Evolutionary conservation across 2,113 vertebrate species (phyloP), one percentile per base, ranked within the genome.

Genomic region (Bambusicola thoracicus): DNA sequence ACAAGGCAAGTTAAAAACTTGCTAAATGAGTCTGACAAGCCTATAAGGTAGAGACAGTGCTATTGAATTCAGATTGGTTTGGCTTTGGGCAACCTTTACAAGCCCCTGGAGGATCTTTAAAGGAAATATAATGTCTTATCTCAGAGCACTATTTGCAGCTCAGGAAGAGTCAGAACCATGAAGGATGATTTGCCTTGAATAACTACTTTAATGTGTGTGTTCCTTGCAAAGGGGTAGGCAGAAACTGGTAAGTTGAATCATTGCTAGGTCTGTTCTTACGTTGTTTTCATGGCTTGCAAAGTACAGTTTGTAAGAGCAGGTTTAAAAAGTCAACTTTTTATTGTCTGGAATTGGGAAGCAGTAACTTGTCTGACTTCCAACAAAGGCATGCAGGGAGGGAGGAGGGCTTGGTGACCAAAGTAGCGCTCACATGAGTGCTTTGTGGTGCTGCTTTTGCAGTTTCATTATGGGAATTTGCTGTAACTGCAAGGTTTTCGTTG

Each of bases 401-500:
- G 89, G 66, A 79, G 11, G 19, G 3, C 1, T 38, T n/a, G 46
- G 66, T 1, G 0, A 69, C 20, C 41, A 58, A 24, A 79, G 40
- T 1, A 32, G 27, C 27, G 11, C 62, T 68, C 32, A 36, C 44
- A 36, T 11, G 17, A 36, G 56, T 56, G 41, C 12, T 16, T 32
- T 69, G n/a, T 48, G 76, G 30, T 77, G 34, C 84, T 68, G 22
- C 61, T 86, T 72, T 74, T 63, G 80, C 21, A 41, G 21, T 75
- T 85, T 87, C 75, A 85, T 87, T 38, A 49, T 87, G 74, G 77
- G 75, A 89, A 63, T 89, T 92, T 40, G 56, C 62, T 81, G 32
- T 65, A 85, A 82, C 70, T 89, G 82, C 56, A 82, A 66, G 85
- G 44, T 65, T 91, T 94, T 90, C 62, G 85, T 82, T 69, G 66